phyloP scores from a whole-genome alignment of 1,140 invertebrate species.

The Megathymus violae region DNA sequence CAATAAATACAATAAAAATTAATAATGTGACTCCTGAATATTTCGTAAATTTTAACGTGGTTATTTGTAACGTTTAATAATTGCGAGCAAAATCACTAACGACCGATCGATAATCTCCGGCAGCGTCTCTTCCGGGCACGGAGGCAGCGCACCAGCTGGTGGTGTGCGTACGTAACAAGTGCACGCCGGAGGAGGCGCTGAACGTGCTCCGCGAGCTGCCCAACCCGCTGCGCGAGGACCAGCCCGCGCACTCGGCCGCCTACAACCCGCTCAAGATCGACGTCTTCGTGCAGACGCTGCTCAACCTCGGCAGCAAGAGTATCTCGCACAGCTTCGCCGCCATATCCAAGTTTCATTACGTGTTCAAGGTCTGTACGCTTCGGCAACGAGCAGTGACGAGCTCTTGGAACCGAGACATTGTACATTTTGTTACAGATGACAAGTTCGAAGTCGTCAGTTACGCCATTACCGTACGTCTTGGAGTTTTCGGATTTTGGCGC shows the following conservation, averaged over 20 bases:
- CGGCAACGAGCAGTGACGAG: too few relatives aligned
- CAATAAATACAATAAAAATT: too few relatives aligned
- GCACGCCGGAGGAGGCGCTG: conserved; percentile 95
- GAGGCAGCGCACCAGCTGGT: conserved; percentile 93
- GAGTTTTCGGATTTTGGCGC: too few relatives aligned
- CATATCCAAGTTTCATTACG: conserved; percentile 97
- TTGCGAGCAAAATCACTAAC: too few relatives aligned
- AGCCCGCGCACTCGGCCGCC: conserved; percentile 83
- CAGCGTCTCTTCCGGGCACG: conserved; percentile 92
- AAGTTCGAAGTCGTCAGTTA: too few relatives aligned
- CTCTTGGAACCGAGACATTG: too few relatives aligned
- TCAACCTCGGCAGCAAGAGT: conserved; percentile 97
- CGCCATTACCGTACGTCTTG: too few relatives aligned
- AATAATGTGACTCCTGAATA: too few relatives aligned
- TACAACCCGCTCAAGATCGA: conserved; percentile 97
- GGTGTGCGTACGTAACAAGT: conserved; percentile 93
- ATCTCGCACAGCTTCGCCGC: conserved; percentile 99
- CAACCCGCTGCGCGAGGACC: conserved; percentile 88
- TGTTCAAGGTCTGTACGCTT: conserved; percentile 94
- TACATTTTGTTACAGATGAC: too few relatives aligned
- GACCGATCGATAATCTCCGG: too few relatives aligned
- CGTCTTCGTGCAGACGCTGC: conserved; percentile 97
- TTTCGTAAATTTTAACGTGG: too few relatives aligned
- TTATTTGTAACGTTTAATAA: too few relatives aligned
- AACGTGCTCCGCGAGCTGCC: conserved; percentile 94